Base-by-base conservation (phyloP, 2,888 invertebrate species). In the Pachliopta kotzebuea region DNA sequence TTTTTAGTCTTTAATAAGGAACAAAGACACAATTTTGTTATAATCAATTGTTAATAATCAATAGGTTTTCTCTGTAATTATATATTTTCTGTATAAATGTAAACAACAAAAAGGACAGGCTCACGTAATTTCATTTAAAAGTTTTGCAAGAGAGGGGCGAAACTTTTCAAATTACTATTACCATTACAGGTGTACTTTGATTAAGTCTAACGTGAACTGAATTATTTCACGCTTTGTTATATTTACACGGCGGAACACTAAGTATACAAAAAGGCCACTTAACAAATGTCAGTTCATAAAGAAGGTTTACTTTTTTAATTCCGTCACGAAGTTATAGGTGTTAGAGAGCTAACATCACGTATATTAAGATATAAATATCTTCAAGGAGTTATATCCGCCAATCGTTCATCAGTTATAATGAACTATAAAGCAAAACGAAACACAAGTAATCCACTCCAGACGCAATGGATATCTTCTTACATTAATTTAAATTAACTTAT, bases 321-420 rank as follows among this genome's bases (percentile, higher is more conserved):
- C 26, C 26, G 26, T 26, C 26, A 26, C 26, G 6, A 26, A 26
- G 6, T 4, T 26, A 26, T 4, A 3, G 6, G 6, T 4, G 3
- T 26, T 26, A 26, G 26, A 26, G 6, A n/a, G n/a, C n/a, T n/a
- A n/a, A n/a, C n/a, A n/a, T n/a, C n/a, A 6, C 26, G 26, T 26
- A 26, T 4, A 6, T 45, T 45, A n/a, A 4, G 45, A n/a, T 45
- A 6, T 56, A 31, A 31, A 31, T 29, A 56, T 53, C 24, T 23
- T 24, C 21, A 29, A 29, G 37, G 21, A 2, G 14, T 59, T 0
- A 31, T 20, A n/a, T 37, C 54, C 20, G n/a, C 24, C 29, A 11
- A 49, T 31, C 62, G 50, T 62, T 52, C 14, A 62, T 57, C 53
- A 62, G 7, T 37, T 57, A 42, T 62, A 62, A 57, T 52, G 57